Percentiles rank a stretch among this genome's conserved stretches.
Evolutionary conservation across 2,888 invertebrate genomes (phyloP).

Genomic region (Lycocerus yunnanus): DNA sequence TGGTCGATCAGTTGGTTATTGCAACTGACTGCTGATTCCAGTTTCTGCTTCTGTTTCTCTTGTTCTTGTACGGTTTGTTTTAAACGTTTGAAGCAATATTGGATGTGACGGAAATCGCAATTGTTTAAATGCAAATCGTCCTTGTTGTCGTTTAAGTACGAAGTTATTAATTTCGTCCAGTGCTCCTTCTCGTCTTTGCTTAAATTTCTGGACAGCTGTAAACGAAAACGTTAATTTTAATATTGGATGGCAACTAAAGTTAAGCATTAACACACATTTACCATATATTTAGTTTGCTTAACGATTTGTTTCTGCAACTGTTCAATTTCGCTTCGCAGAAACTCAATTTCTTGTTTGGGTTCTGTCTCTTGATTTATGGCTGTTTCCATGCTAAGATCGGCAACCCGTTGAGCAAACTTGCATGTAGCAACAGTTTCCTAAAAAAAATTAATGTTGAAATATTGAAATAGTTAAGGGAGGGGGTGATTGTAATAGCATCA

Average conservation of each 20-base stretch:
- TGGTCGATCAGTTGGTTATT: constrained; percentile 37
- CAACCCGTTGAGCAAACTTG: constrained; percentile 60
- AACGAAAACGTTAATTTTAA: background rate
- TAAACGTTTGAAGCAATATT: constrained; percentile 50
- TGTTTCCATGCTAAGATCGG: constrained; percentile 57
- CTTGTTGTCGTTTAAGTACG: constrained; percentile 38
- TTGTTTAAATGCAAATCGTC: constrained; percentile 41
- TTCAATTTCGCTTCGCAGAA: constrained; percentile 54
- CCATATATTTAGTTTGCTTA: constrained; percentile 8
- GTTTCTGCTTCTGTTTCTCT: constrained; percentile 7
- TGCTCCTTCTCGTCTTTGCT: constrained; percentile 37
- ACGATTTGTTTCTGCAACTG: constrained; percentile 45
- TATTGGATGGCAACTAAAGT: background rate
- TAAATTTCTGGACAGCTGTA: constrained; percentile 33
- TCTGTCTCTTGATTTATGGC: constrained; percentile 53
- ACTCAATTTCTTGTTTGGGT: constrained; percentile 54
- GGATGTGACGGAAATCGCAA: constrained; percentile 45
- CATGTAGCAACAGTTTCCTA: constrained; percentile 62
- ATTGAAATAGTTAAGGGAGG: no score
- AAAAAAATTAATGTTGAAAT: no score
- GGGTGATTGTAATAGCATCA: no score
- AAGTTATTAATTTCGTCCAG: constrained; percentile 40
- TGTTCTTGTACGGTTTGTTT: constrained; percentile 37
- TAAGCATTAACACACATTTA: background rate
- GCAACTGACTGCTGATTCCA: background rate